Percentiles rank a stretch among this genome's conserved stretches.
These are phyloP conservation scores for Ctenopoma kingsleyae DNA, from an alignment of 2,797 vertebrate species.

Conservation along the genomic window DNA sequence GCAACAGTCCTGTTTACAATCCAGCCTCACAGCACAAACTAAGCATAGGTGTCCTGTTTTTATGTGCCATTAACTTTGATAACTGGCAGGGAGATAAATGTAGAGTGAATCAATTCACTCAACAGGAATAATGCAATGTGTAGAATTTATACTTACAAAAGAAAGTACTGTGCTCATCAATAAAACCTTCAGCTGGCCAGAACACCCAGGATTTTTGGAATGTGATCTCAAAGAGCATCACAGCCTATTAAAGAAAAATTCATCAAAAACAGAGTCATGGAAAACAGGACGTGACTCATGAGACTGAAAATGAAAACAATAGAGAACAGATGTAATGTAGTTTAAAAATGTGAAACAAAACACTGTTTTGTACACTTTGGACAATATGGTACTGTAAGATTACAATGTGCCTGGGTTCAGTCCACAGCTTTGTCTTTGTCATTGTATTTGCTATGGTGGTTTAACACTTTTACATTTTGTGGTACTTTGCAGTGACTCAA, in stretches of 20 bases:
- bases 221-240: slow-evolving; percentile 31
- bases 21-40: background rate
- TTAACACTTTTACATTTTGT: slow-evolving; percentile 24
- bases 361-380: background rate
- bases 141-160: slow-evolving; percentile 19
- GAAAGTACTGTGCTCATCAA: slow-evolving; percentile 29
- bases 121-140: slow-evolving; percentile 19
- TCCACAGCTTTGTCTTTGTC: slow-evolving; percentile 7
- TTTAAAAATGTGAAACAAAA: slow-evolving; percentile 1
- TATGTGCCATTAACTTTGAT: slow-evolving; percentile 22
- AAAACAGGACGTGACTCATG: slow-evolving; percentile 14
- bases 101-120: slow-evolving; percentile 33
- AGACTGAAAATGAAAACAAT: slow-evolving; percentile 6
- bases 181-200: slow-evolving; percentile 10
- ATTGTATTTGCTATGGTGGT: slow-evolving; percentile 9
- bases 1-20: slow-evolving; percentile 8
- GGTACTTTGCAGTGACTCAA: slow-evolving; percentile 29
- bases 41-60: slow-evolving; percentile 9
- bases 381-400: background rate
- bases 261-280: slow-evolving; percentile 5
- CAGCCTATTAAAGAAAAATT: slow-evolving; percentile 36
- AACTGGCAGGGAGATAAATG: slow-evolving; percentile 28
- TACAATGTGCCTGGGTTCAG: slow-evolving; percentile 5
- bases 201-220: slow-evolving; percentile 8
- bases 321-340: background rate